phyloP scores from a whole-genome alignment of 37 sponge, comb jelly and placozoan species.

The Lycopodina hypogea region DNA sequence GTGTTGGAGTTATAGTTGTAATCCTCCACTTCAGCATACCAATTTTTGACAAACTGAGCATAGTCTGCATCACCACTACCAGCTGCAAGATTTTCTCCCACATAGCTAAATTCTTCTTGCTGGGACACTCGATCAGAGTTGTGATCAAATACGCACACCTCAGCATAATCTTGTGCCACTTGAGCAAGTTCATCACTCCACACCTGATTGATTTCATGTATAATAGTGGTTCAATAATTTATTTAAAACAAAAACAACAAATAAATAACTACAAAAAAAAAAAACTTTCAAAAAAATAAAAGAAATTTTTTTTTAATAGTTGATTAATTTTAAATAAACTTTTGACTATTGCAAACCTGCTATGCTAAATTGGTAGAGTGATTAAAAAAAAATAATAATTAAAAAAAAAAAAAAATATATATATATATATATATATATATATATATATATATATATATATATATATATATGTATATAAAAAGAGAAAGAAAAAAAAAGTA shows the following conservation, averaged over 20 bases:
- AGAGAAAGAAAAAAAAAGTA: no score
- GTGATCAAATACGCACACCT: conserved; percentile 9
- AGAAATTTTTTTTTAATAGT: no score
- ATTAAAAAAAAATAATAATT: no score
- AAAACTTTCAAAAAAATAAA: no score
- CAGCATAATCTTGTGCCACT: conserved; percentile 21
- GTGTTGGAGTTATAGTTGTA: background rate
- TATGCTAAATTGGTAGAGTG: background rate
- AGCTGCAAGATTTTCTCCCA: conserved; percentile 25
- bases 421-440: no score
- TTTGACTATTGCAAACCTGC: background rate
- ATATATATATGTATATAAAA: no score
- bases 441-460: no score
- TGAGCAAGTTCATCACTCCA: conserved; percentile 29
- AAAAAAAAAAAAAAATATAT: no score
- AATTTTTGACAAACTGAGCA: background rate
- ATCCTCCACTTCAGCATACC: conserved; percentile 9
- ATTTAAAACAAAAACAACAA: no score
- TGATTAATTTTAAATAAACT: background rate
- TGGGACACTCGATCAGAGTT: background rate
- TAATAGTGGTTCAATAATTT: no score
- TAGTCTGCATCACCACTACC: conserved; percentile 1
- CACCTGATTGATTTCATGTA: background rate
- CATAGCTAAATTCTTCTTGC: background rate
- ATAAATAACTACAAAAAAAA: no score